Base-by-base conservation (phyloP, 2,113 vertebrate genomes). In the Neomonachus schauinslandi region DNA sequence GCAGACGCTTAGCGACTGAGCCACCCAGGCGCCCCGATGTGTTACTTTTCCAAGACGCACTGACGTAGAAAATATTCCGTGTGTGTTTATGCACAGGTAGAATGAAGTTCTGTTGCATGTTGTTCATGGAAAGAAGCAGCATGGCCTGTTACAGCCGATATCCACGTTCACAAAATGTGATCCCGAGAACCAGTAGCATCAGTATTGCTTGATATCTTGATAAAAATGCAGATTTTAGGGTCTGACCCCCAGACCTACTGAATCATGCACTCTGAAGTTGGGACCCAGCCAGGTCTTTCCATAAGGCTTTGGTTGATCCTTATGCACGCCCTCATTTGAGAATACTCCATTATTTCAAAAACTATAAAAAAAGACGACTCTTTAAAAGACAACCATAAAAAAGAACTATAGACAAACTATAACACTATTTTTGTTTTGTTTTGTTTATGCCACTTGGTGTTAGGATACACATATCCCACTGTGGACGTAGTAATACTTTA, bases 311-410 rank as follows among this genome's bases (percentile, higher is more conserved):
- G 1, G 3, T 12, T 42, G 4, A 21, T 51, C 19, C 0, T 76
- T 21, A 82, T 26, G 8, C 18, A 10, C n/a, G 0, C 15, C 61
- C 28, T 72, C 5, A 0, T 71, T 77, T 89, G 59, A 82, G 33
- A 90, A 63, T 84, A 92, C 86, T 65, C 24, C 46, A 86, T 53
- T 86, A 86, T 79, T 86, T 92, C 26, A 84, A 72, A 92, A 51
- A n/a, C n/a, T 24, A 33, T 33, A 12, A 76, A 28, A 79, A 51
- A 51, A 77, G 46, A 79, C 46, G 16, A 51, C 4, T 33, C 33
- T 51, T 19, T 4, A 79, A 79, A n/a, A 31, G 26, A 61, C 12
- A 69, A 42, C 12, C 15, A 49, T 15, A 28, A 79, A 31, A 89
- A 69, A 74, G 28, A 61, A 61, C 4, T 7, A 31, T 46, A 46